Evolutionary conservation across 2,797 vertebrate species (phyloP).

Genomic region (Bucorvus abyssinicus): DNA sequence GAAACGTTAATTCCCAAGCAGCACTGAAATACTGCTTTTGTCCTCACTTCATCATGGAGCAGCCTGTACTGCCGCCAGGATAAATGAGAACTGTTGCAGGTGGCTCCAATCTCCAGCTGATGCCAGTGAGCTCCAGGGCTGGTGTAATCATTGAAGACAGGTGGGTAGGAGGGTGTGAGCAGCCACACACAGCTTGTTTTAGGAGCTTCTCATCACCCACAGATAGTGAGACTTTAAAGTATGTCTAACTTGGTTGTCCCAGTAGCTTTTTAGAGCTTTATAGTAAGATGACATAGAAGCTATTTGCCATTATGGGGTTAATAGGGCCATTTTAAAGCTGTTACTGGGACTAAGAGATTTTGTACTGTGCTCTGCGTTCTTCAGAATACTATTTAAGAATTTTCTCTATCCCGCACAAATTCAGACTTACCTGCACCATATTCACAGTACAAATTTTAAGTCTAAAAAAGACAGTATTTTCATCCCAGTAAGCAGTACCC

Average conservation of each 20-base stretch:
- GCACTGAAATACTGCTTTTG: neutral
- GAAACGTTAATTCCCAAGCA: neutral
- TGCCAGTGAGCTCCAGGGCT: neutral
- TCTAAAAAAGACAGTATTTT: neutral
- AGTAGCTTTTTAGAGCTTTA: neutral
- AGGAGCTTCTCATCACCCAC: neutral
- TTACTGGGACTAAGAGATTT: neutral
- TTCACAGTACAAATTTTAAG: neutral
- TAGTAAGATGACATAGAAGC: neutral
- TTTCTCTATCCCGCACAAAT: neutral
- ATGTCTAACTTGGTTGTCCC: neutral
- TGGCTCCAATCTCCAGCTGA: neutral
- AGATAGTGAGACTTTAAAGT: neutral
- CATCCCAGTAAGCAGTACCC: neutral
- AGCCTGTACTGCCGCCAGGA: neutral
- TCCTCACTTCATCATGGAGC: neutral
- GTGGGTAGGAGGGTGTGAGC: neutral
- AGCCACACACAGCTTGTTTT: neutral
- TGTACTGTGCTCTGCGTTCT: neutral
- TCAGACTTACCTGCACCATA: neutral
- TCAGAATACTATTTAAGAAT: neutral
- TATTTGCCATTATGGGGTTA: neutral
- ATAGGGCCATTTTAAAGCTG: neutral
- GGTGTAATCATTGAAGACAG: neutral
- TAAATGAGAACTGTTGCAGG: neutral